Evolutionary conservation across 1,140 invertebrate species (phyloP).

Genomic region (Mesaphorura yosii): DNA sequence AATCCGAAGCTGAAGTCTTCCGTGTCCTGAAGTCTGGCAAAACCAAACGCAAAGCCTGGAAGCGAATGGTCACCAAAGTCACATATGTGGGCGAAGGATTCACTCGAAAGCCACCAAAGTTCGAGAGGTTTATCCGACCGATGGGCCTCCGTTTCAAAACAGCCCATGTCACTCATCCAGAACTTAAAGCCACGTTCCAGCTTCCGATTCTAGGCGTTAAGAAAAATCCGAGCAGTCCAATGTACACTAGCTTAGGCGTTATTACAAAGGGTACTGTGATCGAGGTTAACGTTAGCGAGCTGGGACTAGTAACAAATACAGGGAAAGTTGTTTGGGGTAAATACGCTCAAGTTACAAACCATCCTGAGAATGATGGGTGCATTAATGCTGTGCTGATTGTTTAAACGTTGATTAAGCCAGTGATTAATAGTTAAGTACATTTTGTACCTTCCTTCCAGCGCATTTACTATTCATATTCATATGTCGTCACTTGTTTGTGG

Average conservation of each 20-base stretch:
- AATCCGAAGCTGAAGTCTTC: slow-evolving; percentile 97
- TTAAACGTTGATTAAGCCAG: no score
- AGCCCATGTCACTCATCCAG: slow-evolving; percentile 97
- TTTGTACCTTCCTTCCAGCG: no score
- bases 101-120: slow-evolving; percentile 97
- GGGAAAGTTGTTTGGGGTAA: slow-evolving; percentile 99
- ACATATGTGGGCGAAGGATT: slow-evolving; percentile 97
- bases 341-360: slow-evolving; percentile 99
- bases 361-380: slow-evolving; percentile 99
- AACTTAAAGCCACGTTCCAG: slow-evolving; percentile 97
- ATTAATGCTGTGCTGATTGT: slow-evolving; percentile 97
- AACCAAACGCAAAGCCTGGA: slow-evolving; percentile 93
- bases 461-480: no score
- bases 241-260: slow-evolving; percentile 94
- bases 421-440: no score
- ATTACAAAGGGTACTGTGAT: slow-evolving; percentile 97
- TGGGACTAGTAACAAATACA: slow-evolving; percentile 95
- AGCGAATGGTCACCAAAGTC: slow-evolving; percentile 98
- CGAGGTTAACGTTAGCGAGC: slow-evolving; percentile 96
- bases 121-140: slow-evolving; percentile 96
- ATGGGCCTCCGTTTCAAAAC: slow-evolving; percentile 95
- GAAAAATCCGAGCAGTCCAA: slow-evolving; percentile 94
- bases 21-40: slow-evolving; percentile 91
- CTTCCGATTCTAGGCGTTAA: slow-evolving; percentile 98
- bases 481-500: no score